phyloP scores from a whole-genome alignment of 2,797 vertebrate species.

The Coregonus sp. region DNA sequence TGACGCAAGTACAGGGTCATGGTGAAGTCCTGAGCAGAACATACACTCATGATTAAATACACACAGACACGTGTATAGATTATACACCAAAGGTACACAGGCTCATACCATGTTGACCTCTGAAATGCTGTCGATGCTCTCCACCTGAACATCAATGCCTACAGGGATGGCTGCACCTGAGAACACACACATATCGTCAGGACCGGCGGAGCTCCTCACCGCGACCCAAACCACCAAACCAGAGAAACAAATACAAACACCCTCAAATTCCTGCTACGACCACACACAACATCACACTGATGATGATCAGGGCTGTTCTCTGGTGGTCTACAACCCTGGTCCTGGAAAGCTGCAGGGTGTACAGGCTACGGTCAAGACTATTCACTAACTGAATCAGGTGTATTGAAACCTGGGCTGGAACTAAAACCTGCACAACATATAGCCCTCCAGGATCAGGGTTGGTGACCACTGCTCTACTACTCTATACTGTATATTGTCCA shows the following conservation, averaged over 20 bases:
- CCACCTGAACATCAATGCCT: conserved; percentile 89
- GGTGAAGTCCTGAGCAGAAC: conserved; percentile 82
- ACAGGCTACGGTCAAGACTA: no score
- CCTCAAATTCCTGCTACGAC: conserved; percentile 4
- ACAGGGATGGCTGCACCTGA: conserved; percentile 86
- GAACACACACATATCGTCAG: conserved; percentile 7
- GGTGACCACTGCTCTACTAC: neutral
- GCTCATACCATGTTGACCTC: conserved; percentile 90
- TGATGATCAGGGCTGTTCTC: no score
- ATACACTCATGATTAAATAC: neutral
- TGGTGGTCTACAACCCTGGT: no score
- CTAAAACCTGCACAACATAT: neutral
- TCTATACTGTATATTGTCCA: neutral
- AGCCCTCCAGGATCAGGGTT: neutral
- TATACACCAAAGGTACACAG: neutral
- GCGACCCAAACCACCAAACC: conserved; percentile 24
- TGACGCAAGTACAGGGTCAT: conserved; percentile 92
- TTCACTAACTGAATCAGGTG: no score
- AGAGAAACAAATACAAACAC: conserved; percentile 25
- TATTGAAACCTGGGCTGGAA: neutral
- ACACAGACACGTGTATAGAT: neutral
- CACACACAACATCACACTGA: neutral
- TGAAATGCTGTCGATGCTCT: conserved; percentile 94
- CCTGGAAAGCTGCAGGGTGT: no score
- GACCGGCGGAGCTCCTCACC: conserved; percentile 31